These are phyloP conservation scores for Cyanoderma ruficeps DNA, from an alignment of 2,113 vertebrate genomes.

Conservation along the genomic window DNA sequence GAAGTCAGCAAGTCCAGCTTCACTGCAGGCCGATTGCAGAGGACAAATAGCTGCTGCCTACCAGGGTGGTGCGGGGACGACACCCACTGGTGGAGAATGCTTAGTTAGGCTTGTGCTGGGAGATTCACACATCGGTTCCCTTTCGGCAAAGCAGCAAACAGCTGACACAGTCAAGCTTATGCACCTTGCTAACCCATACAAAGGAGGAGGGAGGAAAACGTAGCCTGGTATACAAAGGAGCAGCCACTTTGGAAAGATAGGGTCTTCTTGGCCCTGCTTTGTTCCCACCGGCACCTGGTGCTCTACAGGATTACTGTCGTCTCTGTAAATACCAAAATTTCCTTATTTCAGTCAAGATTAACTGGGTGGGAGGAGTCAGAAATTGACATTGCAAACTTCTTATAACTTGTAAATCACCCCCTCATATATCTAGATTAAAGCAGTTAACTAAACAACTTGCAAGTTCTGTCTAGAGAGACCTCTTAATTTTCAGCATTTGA, in stretches of 20 bases:
- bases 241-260: neutral
- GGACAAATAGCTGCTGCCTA: neutral
- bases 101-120: neutral
- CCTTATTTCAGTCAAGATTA: neutral
- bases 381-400: neutral
- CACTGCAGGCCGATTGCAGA: neutral
- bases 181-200: neutral
- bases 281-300: neutral
- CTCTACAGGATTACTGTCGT: neutral
- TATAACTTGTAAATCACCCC: neutral
- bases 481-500: neutral
- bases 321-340: neutral
- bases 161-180: neutral
- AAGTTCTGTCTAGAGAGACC: neutral
- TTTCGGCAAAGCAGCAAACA: neutral
- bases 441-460: neutral
- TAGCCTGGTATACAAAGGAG: neutral
- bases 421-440: neutral
- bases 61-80: fast-evolving
- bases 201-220: neutral
- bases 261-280: neutral
- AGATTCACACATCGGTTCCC: neutral
- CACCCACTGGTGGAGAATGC: neutral
- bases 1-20: neutral
- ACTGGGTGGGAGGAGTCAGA: neutral